A percentile compares a stretch with the other conserved stretches of the same genome.
Conservation (phyloP, 2,113 vertebrate genomes). For the Zapus hudsonius region DNA sequence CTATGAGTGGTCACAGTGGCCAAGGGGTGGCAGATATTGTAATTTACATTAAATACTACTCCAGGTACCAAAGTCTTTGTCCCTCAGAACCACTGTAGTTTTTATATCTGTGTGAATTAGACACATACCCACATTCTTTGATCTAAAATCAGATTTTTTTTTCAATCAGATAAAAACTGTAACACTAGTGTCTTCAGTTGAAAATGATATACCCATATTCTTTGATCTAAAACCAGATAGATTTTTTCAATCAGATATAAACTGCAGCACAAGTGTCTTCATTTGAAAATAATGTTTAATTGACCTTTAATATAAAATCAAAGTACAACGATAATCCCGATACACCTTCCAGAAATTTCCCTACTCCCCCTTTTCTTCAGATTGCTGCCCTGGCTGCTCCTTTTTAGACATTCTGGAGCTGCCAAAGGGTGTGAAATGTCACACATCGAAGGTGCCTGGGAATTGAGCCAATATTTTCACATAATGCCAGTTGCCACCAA, state of each 20-base stretch:
- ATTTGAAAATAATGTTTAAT: background rate
- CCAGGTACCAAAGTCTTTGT: background rate
- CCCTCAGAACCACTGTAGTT: background rate
- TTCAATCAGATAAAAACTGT: too few relatives aligned
- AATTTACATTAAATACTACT: background rate
- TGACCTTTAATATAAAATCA: background rate
- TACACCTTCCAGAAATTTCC: background rate
- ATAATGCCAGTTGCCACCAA: conserved; percentile 50
- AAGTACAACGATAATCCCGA: conserved; percentile 9
- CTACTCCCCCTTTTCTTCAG: background rate
- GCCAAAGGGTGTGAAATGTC: conserved; percentile 39
- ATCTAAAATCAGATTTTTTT: too few relatives aligned
- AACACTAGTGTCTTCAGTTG: too few relatives aligned
- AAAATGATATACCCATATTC: too few relatives aligned
- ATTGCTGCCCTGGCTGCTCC: conserved; percentile 33
- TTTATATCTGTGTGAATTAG: background rate
- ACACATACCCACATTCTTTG: background rate
- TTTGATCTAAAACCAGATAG: background rate
- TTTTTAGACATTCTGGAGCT: conserved; percentile 2
- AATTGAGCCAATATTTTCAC: conserved; percentile 66
- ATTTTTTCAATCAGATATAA: background rate
- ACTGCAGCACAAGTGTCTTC: background rate
- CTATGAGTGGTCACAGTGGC: background rate
- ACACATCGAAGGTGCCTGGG: conserved; percentile 43
- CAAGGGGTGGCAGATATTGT: background rate